phyloP scores from a whole-genome alignment of 2,113 vertebrate species.

The Eonycteris spelaea region DNA sequence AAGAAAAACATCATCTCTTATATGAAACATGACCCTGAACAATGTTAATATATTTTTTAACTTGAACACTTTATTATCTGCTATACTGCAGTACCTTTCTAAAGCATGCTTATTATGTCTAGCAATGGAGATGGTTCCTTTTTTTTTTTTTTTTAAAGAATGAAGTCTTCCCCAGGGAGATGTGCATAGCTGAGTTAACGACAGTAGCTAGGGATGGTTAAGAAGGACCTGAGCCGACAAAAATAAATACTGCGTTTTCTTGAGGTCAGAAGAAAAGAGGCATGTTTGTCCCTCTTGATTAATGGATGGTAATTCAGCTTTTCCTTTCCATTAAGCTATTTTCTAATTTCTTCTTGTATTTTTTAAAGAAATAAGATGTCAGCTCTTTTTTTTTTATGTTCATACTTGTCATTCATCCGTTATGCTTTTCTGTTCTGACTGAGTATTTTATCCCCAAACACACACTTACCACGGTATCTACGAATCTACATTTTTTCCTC shows the following conservation, averaged over 20 bases:
- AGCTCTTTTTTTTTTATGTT: not conserved
- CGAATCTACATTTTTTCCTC: not conserved
- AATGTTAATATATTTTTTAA: slow-evolving; percentile 72
- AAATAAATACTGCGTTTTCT: not conserved
- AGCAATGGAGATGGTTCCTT: slow-evolving; percentile 54
- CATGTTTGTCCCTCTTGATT: not conserved
- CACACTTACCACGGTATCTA: not conserved
- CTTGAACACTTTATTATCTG: slow-evolving; percentile 51
- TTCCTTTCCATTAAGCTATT: not conserved
- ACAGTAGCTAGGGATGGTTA: not conserved
- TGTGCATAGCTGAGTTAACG: not conserved
- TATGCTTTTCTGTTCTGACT: not conserved
- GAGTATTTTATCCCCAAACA: not conserved
- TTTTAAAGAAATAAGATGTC: not conserved
- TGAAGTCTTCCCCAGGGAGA: not conserved
- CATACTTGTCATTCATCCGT: not conserved
- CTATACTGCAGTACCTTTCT: slow-evolving; percentile 62
- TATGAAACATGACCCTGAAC: slow-evolving; percentile 71
- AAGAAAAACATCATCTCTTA: slow-evolving; percentile 72
- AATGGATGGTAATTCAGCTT: not conserved
- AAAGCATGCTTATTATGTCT: slow-evolving; percentile 55
- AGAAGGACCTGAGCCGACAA: not conserved
- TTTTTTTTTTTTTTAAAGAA: slow-evolving; percentile 56
- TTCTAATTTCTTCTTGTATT: not conserved
- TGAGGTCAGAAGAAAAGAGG: not conserved